Evolutionary conservation across 1,140 invertebrate genomes (phyloP).

Genomic region (Coptotermes formosanus): DNA sequence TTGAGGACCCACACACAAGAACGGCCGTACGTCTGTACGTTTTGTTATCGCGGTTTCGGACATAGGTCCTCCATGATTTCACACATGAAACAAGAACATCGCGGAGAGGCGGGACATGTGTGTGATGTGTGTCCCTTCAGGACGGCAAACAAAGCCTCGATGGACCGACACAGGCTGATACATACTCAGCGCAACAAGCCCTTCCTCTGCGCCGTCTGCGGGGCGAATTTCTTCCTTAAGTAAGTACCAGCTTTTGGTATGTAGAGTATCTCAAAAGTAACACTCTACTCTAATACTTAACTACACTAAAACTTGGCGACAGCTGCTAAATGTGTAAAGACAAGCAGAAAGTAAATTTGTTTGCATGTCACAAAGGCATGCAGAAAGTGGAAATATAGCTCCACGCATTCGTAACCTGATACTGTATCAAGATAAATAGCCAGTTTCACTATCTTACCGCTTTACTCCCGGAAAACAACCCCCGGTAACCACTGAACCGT

Average conservation of each 20-base stretch:
- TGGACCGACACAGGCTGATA: constrained; percentile 21
- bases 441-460: too few species aligned
- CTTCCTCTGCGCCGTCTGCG: constrained; percentile 61
- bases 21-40: constrained; percentile 65
- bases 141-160: neutral
- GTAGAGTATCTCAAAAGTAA: too few species aligned
- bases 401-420: too few species aligned
- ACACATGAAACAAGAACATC: constrained; percentile 54
- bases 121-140: constrained; percentile 24
- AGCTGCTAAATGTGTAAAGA: too few species aligned
- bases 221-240: constrained; percentile 59
- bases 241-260: constrained; percentile 47
- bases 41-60: constrained; percentile 62
- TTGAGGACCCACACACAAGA: constrained; percentile 74
- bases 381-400: too few species aligned
- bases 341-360: too few species aligned
- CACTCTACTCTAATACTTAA: too few species aligned
- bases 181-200: constrained; percentile 35
- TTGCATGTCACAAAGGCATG: too few species aligned
- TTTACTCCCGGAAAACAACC: too few species aligned
- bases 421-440: too few species aligned
- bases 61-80: constrained; percentile 41
- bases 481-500: too few species aligned
- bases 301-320: too few species aligned
- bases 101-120: neutral